Percentiles rank a stretch among this genome's conserved stretches.
phyloP scores from a whole-genome alignment of 2,797 vertebrate genomes.

The Picus viridis region DNA sequence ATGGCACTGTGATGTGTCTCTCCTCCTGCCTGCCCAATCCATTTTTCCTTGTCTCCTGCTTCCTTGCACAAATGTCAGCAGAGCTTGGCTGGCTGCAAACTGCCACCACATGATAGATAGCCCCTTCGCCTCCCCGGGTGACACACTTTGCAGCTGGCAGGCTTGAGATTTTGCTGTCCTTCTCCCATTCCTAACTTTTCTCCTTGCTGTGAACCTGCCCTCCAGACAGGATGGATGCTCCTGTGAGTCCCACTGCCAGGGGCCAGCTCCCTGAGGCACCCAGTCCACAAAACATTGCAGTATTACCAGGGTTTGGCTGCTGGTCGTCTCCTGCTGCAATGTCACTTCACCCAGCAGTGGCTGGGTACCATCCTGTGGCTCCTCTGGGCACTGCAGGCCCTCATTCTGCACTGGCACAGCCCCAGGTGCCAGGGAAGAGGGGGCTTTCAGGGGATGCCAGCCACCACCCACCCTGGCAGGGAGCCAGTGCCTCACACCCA shows the following conservation, averaged over 20 bases:
- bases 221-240: not conserved
- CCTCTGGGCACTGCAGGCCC: not conserved
- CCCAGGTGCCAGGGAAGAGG: not conserved
- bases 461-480: not conserved
- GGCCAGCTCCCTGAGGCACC: not conserved
- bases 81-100: not conserved
- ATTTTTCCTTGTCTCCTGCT: not conserved
- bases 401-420: not conserved
- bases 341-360: not conserved
- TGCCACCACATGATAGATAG: not conserved
- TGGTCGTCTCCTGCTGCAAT: not conserved
- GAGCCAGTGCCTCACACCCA: not conserved
- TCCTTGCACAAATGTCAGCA: not conserved
- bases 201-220: not conserved
- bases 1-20: fast-evolving
- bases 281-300: not conserved
- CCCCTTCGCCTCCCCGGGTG: not conserved
- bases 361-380: not conserved
- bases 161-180: not conserved
- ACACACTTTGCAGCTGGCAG: not conserved
- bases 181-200: not conserved
- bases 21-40: not conserved
- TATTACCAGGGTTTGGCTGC: not conserved
- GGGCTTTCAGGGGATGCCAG: not conserved
- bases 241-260: not conserved